These are phyloP conservation scores for Thaumetopoea pityocampa DNA, from an alignment of 1,140 invertebrate species.

Conservation along the genomic window DNA sequence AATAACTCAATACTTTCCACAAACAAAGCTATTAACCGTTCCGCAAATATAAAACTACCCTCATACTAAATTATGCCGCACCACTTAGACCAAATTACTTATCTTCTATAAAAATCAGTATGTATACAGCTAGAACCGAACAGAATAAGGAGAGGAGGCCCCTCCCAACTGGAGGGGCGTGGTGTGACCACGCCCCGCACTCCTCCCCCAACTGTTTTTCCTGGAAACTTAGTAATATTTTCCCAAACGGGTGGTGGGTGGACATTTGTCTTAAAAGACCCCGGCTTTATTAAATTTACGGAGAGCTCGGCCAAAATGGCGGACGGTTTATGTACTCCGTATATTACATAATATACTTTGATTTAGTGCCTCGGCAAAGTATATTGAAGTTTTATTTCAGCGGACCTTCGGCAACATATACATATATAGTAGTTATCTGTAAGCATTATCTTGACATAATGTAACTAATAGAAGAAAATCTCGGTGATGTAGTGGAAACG, in stretches of 20 bases:
- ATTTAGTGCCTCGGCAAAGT: slow-evolving; percentile 16
- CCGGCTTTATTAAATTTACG: slow-evolving; percentile 51
- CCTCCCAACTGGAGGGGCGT: slow-evolving; percentile 32
- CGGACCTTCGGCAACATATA: too few relatives aligned
- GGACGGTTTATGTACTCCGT: slow-evolving; percentile 20
- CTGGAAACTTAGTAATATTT: slow-evolving; percentile 35
- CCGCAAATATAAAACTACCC: too few relatives aligned
- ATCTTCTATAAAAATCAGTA: slow-evolving; percentile 11
- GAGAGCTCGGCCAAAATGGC: slow-evolving; percentile 39
- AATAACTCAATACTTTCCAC: background rate
- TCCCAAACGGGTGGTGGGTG: slow-evolving; percentile 37
- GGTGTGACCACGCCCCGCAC: slow-evolving; percentile 27
- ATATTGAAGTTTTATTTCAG: too few relatives aligned
- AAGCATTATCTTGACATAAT: too few relatives aligned
- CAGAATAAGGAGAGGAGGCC: slow-evolving; percentile 4
- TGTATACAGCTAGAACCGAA: slow-evolving; percentile 2
- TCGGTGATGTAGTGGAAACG: too few relatives aligned
- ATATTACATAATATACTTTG: slow-evolving; percentile 13
- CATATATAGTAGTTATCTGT: too few relatives aligned
- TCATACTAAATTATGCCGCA: slow-evolving; percentile 4
- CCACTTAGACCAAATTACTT: slow-evolving; percentile 16
- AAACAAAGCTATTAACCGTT: slow-evolving; percentile 16
- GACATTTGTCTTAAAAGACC: slow-evolving; percentile 34
- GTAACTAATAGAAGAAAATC: too few relatives aligned
- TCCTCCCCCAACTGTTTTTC: slow-evolving; percentile 19